Evolutionary conservation across 2,888 invertebrate genomes (phyloP).

Genomic region (Geophilus truncorum): DNA sequence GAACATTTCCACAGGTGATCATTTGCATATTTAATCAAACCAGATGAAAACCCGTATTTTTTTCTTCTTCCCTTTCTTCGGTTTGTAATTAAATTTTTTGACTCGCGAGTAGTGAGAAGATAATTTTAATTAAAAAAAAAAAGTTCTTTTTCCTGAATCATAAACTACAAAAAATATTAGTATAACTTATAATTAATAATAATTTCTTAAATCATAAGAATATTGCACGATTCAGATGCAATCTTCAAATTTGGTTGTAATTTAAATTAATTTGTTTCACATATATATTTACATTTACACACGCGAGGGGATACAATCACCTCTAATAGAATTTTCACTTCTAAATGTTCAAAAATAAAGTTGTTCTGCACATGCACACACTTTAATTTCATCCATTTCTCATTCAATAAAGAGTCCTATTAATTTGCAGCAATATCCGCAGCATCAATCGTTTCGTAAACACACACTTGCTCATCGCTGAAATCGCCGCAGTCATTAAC

Average conservation of each 20-base stretch:
- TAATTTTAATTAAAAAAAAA: conserved; percentile 1
- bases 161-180: conserved; percentile 27
- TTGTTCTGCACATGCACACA: conserved; percentile 2
- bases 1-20: neutral
- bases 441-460: neutral
- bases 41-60: neutral
- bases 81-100: neutral
- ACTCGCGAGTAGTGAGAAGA: neutral
- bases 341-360: neutral
- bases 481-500: conserved; percentile 36
- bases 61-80: neutral
- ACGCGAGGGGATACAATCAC: neutral
- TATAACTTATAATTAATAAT: conserved; percentile 11
- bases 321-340: neutral
- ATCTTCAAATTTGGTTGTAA: neutral
- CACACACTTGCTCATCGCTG: conserved; percentile 33
- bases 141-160: conserved; percentile 1
- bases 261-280: conserved; percentile 14
- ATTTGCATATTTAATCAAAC: neutral
- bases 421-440: neutral
- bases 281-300: conserved; percentile 25
- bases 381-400: neutral
- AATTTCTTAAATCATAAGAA: neutral
- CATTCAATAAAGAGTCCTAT: neutral
- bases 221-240: conserved; percentile 4